Conservation (phyloP, 2,888 invertebrate genomes). For the Empis stercorea region DNA sequence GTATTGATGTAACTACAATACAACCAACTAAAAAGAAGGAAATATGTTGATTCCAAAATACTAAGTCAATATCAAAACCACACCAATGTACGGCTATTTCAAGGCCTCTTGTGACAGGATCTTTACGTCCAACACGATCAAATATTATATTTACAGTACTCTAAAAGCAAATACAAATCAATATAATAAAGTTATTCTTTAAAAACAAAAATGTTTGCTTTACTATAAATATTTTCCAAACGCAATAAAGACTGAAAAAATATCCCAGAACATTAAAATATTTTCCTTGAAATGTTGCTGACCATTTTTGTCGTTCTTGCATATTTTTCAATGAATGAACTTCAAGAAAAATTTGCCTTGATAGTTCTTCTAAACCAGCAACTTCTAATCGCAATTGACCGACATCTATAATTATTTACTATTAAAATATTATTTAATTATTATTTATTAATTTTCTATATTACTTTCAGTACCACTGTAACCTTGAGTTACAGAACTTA, state of each 20-base stretch:
- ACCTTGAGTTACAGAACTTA: slow-evolving; percentile 44
- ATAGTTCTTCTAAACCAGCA: slow-evolving; percentile 77
- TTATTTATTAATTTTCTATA: not conserved
- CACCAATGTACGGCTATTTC: slow-evolving; percentile 96
- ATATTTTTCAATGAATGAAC: slow-evolving; percentile 85
- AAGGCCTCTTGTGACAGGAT: slow-evolving; percentile 91
- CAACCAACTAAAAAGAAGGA: slow-evolving; percentile 95
- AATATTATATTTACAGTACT: slow-evolving; percentile 98
- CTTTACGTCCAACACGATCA: slow-evolving; percentile 95
- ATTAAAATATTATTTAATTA: not conserved
- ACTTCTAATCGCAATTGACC: slow-evolving; percentile 75
- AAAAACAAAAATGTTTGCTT: slow-evolving; percentile 34
- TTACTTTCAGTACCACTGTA: slow-evolving; percentile 49
- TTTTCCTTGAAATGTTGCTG: slow-evolving; percentile 90
- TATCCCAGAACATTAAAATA: slow-evolving; percentile 98
- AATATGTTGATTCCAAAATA: slow-evolving; percentile 98
- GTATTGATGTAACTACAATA: slow-evolving; percentile 93
- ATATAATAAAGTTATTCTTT: not conserved
- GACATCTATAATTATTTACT: slow-evolving; percentile 57
- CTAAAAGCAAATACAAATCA: slow-evolving; percentile 40
- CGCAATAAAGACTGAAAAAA: slow-evolving; percentile 95
- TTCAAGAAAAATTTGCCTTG: slow-evolving; percentile 91
- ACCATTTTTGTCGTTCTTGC: slow-evolving; percentile 87
- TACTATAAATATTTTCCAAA: slow-evolving; percentile 99
- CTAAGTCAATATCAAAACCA: slow-evolving; percentile 90